A percentile compares a stretch with the other conserved stretches of the same genome.
Evolutionary conservation across 2,888 invertebrate species (phyloP).

Genomic region (Exephanes ischioxanthus): DNA sequence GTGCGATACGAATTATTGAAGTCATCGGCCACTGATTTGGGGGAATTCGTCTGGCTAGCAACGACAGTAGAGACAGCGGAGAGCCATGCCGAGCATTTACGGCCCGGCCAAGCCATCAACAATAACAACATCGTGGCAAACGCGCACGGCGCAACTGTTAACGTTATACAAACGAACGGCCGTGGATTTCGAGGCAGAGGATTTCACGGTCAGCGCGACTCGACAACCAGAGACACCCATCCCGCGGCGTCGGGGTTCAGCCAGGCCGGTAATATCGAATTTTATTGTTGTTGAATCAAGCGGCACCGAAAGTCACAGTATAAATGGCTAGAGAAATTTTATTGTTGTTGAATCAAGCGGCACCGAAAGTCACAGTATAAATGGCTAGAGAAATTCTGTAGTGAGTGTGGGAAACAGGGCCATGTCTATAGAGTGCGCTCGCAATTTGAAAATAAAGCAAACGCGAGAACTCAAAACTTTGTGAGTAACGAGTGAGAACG

Average conservation of each 20-base stretch:
- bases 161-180: too few species aligned
- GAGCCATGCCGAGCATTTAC: not conserved
- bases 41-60: not conserved
- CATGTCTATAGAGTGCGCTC: constrained; percentile 32
- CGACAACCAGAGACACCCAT: too few species aligned
- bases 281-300: too few species aligned
- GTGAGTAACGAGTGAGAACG: not conserved
- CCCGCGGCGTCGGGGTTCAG: too few species aligned
- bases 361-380: constrained; percentile 7
- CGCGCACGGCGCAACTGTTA: too few species aligned
- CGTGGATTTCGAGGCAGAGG: too few species aligned
- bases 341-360: constrained; percentile 1
- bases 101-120: not conserved
- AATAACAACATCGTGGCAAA: too few species aligned
- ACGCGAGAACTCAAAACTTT: not conserved
- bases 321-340: too few species aligned
- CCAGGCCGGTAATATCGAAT: not conserved
- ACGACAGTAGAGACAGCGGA: constrained; percentile 25
- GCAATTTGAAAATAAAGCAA: not conserved
- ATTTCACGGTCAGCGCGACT: too few species aligned
- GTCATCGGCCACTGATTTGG: constrained; percentile 1
- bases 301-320: too few species aligned
- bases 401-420: constrained; percentile 41
- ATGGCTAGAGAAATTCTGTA: constrained; percentile 32
- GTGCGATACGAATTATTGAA: constrained; percentile 44